Evolutionary conservation across 1,140 invertebrate species (phyloP).

Genomic region (Streblospio benedicti): DNA sequence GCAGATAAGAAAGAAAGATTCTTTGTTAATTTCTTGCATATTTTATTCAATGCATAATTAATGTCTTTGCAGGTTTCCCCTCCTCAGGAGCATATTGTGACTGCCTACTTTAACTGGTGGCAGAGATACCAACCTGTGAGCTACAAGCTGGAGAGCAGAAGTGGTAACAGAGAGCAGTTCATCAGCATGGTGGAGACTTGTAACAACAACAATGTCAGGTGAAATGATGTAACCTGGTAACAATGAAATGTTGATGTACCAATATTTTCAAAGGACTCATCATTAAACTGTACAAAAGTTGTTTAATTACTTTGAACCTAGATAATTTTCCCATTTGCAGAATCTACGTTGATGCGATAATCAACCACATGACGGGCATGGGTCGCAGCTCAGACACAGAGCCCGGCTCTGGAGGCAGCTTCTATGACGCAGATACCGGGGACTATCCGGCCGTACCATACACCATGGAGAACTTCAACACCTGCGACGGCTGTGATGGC

Average conservation of each 20-base stretch:
- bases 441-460: slow-evolving; percentile 49
- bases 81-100: slow-evolving; percentile 18
- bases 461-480: slow-evolving; percentile 16
- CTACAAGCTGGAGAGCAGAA: slow-evolving; percentile 63
- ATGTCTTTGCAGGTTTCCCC: slow-evolving; percentile 16
- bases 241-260: too few species aligned
- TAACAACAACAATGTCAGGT: slow-evolving; percentile 56
- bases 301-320: not conserved
- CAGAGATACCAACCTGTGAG: slow-evolving; percentile 79
- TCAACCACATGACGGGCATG: slow-evolving; percentile 73
- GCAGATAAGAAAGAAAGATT: too few species aligned
- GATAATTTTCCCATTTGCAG: slow-evolving; percentile 37
- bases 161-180: slow-evolving; percentile 61
- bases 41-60: too few species aligned
- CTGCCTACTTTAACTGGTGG: slow-evolving; percentile 57
- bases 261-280: too few species aligned
- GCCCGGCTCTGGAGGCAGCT: slow-evolving; percentile 26
- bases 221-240: too few species aligned
- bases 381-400: slow-evolving; percentile 11
- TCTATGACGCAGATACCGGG: slow-evolving; percentile 34
- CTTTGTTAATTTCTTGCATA: too few species aligned
- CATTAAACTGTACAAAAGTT: too few species aligned
- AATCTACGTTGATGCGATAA: slow-evolving; percentile 71
- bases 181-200: slow-evolving; percentile 61
- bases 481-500: slow-evolving; percentile 25